Base-by-base conservation (phyloP, 2,113 vertebrate genomes). In the Saccopteryx bilineata region DNA sequence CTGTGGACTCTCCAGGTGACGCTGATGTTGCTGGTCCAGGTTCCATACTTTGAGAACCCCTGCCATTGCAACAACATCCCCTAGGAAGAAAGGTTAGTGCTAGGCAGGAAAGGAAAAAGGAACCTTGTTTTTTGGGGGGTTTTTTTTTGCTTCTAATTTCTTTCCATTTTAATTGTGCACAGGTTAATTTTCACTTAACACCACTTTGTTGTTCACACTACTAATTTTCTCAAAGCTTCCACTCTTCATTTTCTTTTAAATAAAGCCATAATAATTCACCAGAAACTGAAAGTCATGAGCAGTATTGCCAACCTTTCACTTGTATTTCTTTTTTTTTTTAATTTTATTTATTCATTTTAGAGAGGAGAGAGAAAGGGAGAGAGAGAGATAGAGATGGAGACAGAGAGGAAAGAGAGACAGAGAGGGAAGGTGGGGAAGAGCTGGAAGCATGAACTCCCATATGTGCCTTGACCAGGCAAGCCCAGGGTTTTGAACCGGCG, bases 171-270 rank as follows among this genome's bases (percentile, higher is more conserved):
- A 71, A 7, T 28, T 58, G 7, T 11, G 17, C 10, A 50, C 13
- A 56, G 52, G 7, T 31, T 72, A n/a, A 13, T 84, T 91, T 92
- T 87, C 50, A 61, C 46, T 81, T 76, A 86, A 65, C 28, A 33
- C 3, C 7, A 13, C 23, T 86, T 85, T 85, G 46, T 78, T 82
- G 56, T 82, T 82, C 39, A 63, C 46, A 88, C 5, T 81, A 90
- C 18, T 24, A 54, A n/a, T 68, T 83, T 86, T 9, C 46, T 61
- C 21, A 81, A 58, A 58, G 65, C 12, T 60, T 9, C 60, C 24
- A 18, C 17, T 39, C 52, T 94, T 96, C 26, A 72, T 93, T 94
- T 58, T 9, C 61, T 94, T 66, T 79, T 86, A 85, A 88, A 56
- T 63, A 80, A 81, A 91, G 9, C 19, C 21, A 23, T 56, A 61